phyloP scores from a whole-genome alignment of 2,113 vertebrate genomes.

The Eolophus roseicapilla region DNA sequence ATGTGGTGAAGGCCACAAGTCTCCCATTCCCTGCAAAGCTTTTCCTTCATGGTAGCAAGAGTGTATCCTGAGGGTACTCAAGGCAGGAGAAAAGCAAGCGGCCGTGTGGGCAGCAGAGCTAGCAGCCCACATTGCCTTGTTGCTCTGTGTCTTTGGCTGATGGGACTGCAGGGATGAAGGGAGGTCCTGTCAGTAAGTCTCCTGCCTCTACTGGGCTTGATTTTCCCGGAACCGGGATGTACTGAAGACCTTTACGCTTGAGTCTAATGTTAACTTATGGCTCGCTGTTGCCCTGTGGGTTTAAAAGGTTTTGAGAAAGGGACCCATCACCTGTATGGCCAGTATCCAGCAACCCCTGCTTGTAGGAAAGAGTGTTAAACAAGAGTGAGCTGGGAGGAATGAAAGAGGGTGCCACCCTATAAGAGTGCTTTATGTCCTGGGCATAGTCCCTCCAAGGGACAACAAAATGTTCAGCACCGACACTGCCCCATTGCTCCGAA shows the following conservation, averaged over 20 bases:
- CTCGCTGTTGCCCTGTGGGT: not conserved
- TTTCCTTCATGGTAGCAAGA: not conserved
- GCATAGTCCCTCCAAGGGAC: not conserved
- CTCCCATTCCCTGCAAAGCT: not conserved
- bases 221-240: not conserved
- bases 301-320: not conserved
- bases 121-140: not conserved
- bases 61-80: not conserved
- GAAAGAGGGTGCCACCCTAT: not conserved
- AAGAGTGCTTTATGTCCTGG: not conserved
- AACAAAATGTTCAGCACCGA: not conserved
- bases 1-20: not conserved
- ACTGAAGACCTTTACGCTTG: not conserved
- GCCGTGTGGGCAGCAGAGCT: not conserved
- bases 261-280: not conserved
- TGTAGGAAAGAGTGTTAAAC: not conserved
- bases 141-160: not conserved
- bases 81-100: not conserved
- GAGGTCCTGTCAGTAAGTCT: not conserved
- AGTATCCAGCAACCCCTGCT: not conserved
- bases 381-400: not conserved
- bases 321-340: not conserved
- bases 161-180: not conserved
- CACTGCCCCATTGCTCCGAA: not conserved
- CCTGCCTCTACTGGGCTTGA: not conserved